Conservation (phyloP, 23 tunicate species). For the Halocynthia aurantium region DNA sequence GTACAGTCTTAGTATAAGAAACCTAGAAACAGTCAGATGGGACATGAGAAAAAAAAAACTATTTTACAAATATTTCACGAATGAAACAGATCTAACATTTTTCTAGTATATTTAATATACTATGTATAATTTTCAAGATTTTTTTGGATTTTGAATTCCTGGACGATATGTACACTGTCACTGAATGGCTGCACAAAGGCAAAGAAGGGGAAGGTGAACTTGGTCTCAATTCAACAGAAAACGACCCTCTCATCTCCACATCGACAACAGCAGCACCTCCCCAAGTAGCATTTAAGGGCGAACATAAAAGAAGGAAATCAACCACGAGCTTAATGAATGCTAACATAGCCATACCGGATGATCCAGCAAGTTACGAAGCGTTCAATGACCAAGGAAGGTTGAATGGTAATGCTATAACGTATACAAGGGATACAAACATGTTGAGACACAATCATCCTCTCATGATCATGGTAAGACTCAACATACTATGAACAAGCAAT, state of each 20-base stretch:
- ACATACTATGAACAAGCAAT: too few species aligned
- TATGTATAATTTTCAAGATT: constrained; percentile 12
- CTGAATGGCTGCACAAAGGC: constrained; percentile 57
- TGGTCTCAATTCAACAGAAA: neutral
- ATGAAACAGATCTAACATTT: too few species aligned
- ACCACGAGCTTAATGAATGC: neutral
- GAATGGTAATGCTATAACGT: constrained; percentile 51
- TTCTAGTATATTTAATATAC: too few species aligned
- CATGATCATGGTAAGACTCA: constrained; percentile 54
- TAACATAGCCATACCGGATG: constrained; percentile 13
- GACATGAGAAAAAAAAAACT: too few species aligned
- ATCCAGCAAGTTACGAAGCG: constrained; percentile 46
- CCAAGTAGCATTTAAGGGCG: constrained; percentile 13
- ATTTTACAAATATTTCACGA: too few species aligned
- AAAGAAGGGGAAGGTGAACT: neutral
- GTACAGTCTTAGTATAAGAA: constrained; percentile 6
- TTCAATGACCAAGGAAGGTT: constrained; percentile 66
- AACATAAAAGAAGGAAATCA: neutral
- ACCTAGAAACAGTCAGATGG: too few species aligned
- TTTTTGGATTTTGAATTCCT: constrained; percentile 69
- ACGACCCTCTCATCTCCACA: neutral
- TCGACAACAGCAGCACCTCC: neutral
- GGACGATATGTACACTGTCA: constrained; percentile 78
- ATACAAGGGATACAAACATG: constrained; percentile 41
- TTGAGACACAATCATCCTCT: constrained; percentile 80